Base-by-base conservation (phyloP, 2,888 invertebrate genomes). In the Diloba caeruleocephala region DNA sequence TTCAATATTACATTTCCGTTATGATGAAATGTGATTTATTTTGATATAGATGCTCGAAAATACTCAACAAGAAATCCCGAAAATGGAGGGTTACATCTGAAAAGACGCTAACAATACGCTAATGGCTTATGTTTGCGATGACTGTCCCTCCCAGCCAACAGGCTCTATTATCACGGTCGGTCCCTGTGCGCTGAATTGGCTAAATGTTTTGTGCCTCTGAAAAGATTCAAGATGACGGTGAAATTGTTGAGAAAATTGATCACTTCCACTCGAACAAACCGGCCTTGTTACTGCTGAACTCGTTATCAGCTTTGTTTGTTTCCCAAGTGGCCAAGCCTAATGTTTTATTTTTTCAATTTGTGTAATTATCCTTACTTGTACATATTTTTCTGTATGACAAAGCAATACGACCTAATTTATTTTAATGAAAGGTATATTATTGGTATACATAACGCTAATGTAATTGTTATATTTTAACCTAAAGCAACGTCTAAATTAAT, bases 191-290 rank as follows among this genome's bases (percentile, higher is more conserved):
- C 88, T 92, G 91, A 90, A 92, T 91, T 91, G 90, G 88, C 90
- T 90, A 89, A 92, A 92, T 91, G 89, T 90, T 90, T 92, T 92
- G 90, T 90, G 85, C 84, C 81, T 77, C 82, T 85, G 87, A 90
- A 91, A 92, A 92, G 89, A 89, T 89, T 89, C 82, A 82, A 89
- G 89, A 92, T 89, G 90, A 91, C 89, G 87, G 87, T 87, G 89
- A 92, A 91, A 92, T 90, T 91, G 90, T 91, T 88, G 85, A 89
- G 90, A 92, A 90, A 90, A 91, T 91, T 91, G 90, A 92, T 92
- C 87, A 88, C 84, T 92, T 91, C 87, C 89, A 88, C 87, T 87
- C 77, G 79, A 89, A 82, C 80, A 81, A 85, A 74, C 79, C 71
- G 74, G 78, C 76, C 81, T 82, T 82, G 81, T 85, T 85, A 82